Evolutionary conservation across 64 coral and sea anemone genomes (phyloP).

Genomic region (Actinia tenebrosa): DNA sequence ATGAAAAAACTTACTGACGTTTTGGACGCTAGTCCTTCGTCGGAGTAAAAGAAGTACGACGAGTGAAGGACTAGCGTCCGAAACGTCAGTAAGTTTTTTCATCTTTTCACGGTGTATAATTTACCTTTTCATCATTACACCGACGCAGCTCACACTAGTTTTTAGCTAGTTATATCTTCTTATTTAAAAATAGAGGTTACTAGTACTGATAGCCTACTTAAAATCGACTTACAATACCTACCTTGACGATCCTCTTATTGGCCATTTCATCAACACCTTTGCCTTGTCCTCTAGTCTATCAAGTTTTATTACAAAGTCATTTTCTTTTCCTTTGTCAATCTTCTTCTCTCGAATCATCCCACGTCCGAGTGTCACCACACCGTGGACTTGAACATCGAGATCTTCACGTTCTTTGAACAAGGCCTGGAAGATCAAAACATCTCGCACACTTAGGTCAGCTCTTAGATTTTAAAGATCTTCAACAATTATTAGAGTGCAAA

Average conservation of each 20-base stretch:
- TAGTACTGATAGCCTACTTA: too few species aligned
- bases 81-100: too few species aligned
- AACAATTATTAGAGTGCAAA: too few species aligned
- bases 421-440: background rate
- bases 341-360: background rate
- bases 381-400: background rate
- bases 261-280: background rate
- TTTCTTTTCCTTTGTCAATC: background rate
- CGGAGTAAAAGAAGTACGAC: too few species aligned
- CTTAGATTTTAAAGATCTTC: background rate
- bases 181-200: too few species aligned
- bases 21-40: too few species aligned
- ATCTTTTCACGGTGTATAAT: too few species aligned
- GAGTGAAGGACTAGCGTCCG: too few species aligned
- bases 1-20: too few species aligned
- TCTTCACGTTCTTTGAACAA: background rate
- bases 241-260: background rate
- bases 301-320: background rate
- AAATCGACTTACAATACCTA: background rate
- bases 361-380: background rate
- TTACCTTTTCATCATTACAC: too few species aligned
- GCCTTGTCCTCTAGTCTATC: conserved; percentile 1
- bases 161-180: too few species aligned
- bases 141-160: too few species aligned
- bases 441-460: background rate